Percentiles rank a stretch among this genome's conserved stretches.
Conservation (phyloP, 2,113 vertebrate genomes). For the Vanacampus margaritifer region DNA sequence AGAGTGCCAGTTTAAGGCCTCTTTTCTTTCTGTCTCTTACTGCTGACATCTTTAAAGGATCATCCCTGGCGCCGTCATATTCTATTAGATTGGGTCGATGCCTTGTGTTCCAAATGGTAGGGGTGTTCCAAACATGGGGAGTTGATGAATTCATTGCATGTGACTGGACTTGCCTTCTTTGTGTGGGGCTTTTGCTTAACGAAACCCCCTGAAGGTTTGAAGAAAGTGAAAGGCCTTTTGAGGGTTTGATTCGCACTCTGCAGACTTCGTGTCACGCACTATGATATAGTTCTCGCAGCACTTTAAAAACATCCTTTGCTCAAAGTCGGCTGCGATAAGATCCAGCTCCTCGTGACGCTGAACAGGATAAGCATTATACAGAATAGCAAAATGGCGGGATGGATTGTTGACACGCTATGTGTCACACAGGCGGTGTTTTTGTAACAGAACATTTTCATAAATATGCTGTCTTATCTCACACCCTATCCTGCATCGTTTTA, state of each 20-base stretch:
- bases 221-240: constrained; percentile 53
- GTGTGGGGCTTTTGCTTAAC: constrained; percentile 56
- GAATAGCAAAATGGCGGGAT: no score
- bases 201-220: constrained; percentile 52
- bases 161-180: constrained; percentile 63
- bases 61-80: constrained; percentile 59
- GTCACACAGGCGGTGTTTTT: no score
- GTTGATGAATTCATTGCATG: constrained; percentile 76
- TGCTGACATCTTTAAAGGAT: constrained; percentile 69
- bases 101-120: constrained; percentile 59
- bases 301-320: background rate
- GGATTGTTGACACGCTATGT: no score
- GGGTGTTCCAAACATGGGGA: constrained; percentile 66
- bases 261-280: background rate
- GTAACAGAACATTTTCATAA: no score
- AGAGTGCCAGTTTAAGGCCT: constrained; percentile 72
- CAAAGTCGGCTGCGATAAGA: no score
- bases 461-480: no score
- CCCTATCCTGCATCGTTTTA: no score
- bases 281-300: background rate
- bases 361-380: no score
- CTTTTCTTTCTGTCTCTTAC: constrained; percentile 68
- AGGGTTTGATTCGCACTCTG: constrained; percentile 20
- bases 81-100: constrained; percentile 65
- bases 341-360: no score